Evolutionary conservation across 2,797 vertebrate genomes (phyloP), one percentile per base, ranked within the genome.

Genomic region (Pogoniulus pusillus): DNA sequence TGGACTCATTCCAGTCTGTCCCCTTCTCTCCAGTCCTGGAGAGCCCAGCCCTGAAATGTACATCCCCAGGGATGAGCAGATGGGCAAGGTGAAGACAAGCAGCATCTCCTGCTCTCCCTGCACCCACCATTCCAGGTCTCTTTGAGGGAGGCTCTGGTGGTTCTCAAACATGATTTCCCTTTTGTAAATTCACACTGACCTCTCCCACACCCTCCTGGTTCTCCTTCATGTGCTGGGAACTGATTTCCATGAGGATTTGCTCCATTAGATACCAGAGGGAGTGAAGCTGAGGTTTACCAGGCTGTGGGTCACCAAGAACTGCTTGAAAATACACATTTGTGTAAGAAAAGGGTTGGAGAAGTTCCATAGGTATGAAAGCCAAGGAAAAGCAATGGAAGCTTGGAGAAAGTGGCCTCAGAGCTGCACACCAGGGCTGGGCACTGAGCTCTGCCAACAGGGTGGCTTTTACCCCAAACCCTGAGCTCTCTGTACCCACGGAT

Each of bases 241-340:
- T 4, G n/a, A 17, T 10, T 30, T 35, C 45, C 27, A 19, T 20
- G 17, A 15, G 15, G 29, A 4, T 27, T 49, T n/a, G 22, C 47
- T 74, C 39, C 62, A 7, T 32, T 47, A 8, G 12, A 30, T 11
- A 41, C 63, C 47, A 2, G 15, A 1, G 18, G 26, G 12, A 10
- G 24, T 24, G 30, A 39, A 11, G 57, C 13, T 23, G 32, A 37
- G 27, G 32, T 12, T 37, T 19, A 9, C 30, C 53, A 4, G 16
- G 19, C 73, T 14, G 30, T 9, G 53, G 29, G 24, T 32, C 12
- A 41, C 59, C 74, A 35, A 58, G 37, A 35, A 1, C 58, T n/a
- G 26, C 41, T 5, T 3, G 30, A 17, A 16, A 4, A 1, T 8
- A 11, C 2, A 2, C 1, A 6, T 23, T 18, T 4, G 0, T 18